Evolutionary conservation across 2,113 vertebrate species (phyloP).

Genomic region (Isichthys henryi): DNA sequence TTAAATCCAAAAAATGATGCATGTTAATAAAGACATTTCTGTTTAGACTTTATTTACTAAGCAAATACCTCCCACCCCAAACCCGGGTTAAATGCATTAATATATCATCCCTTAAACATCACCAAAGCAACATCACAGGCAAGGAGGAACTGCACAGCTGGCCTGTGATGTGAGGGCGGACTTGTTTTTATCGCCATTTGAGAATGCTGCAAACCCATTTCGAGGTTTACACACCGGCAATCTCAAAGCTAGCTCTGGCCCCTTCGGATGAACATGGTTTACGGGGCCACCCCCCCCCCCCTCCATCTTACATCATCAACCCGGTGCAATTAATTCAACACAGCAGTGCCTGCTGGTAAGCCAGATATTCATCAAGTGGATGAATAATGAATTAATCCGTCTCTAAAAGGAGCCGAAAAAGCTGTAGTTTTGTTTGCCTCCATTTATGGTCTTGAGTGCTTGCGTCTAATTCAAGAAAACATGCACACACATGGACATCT

Average conservation of each 20-base stretch:
- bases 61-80: not conserved
- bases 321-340: not conserved
- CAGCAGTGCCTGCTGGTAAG: not conserved
- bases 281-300: not conserved
- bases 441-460: not conserved
- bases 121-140: not conserved
- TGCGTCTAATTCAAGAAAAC: not conserved
- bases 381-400: not conserved
- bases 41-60: not conserved
- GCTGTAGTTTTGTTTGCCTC: not conserved
- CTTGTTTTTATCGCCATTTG: not conserved
- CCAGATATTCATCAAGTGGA: conserved; percentile 1
- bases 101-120: not conserved
- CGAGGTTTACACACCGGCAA: not conserved
- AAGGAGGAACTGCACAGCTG: not conserved
- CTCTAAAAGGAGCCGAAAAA: not conserved
- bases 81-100: not conserved
- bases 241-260: not conserved
- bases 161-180: not conserved
- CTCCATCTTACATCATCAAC: not conserved
- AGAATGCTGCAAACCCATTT: not conserved
- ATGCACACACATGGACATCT: not conserved
- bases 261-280: not conserved
- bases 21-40: not conserved
- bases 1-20: not conserved